Evolutionary conservation across 2,888 invertebrate species (phyloP), one percentile per base, ranked within the genome.

Genomic region (Noctua pronuba): DNA sequence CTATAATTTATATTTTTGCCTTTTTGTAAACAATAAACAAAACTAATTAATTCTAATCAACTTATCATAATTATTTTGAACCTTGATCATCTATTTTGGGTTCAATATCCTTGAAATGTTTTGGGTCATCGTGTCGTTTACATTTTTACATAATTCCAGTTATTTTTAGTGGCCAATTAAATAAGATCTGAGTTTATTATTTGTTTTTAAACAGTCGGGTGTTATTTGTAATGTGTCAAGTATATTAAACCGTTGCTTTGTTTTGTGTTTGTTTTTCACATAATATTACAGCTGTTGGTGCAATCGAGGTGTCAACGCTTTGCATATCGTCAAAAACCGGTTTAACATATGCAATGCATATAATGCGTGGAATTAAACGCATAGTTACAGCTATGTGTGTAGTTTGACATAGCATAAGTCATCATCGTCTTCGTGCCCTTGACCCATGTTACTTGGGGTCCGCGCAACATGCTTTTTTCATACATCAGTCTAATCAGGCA

Each of bases 301-400:
- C 46, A 60, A 60, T 35, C 60, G 28, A 49, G 38, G 28, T 75
- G 75, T 72, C 58, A 74, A 72, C 7, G 44, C 21, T 44, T 41
- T 31, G 21, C n/a, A n/a, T 46, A 38, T 28, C 21, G 8, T 28
- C 4, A 21, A 38, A 13, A n/a, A 8, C 35, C 35, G n/a, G n/a
- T 60, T 31, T 0, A 31, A 55, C 55, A n/a, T 1, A 10, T 35
- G n/a, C 31, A 13, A 35, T 28, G 13, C 1, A 21, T 31, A 44
- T 16, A 41, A 10, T 24, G 60, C 16, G 24, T 31, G 60, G 21
- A 71, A 41, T 49, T 1, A 68, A 49, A n/a, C n/a, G 11, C n/a
- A 46, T 46, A 46, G 18, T 46, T 18, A 46, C 46, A 16, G 46
- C 6, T 46, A 46, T 6, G 11, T 55, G n/a, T 10, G n/a, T n/a